Conservation (phyloP, 2,888 invertebrate genomes). For the Tenthredo scrophulariae region DNA sequence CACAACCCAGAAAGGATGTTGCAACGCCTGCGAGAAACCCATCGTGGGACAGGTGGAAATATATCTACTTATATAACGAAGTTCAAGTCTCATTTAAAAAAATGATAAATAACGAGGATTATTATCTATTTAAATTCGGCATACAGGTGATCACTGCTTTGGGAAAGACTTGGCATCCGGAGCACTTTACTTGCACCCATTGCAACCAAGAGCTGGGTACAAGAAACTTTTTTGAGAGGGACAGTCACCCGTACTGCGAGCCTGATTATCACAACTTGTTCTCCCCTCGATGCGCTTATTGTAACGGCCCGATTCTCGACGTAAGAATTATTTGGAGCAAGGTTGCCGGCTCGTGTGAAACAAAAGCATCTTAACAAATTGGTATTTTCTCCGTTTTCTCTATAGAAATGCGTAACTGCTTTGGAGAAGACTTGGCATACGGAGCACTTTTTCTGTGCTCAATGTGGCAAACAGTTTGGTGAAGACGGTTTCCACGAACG, state of each 20-base stretch:
- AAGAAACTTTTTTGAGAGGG: conserved; percentile 98
- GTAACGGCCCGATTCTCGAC: conserved; percentile 99
- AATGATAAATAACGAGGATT: not conserved
- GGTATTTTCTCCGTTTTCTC: conserved; percentile 67
- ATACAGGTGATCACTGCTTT: conserved; percentile 93
- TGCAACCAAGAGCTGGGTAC: conserved; percentile 98
- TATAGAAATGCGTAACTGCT: conserved; percentile 98
- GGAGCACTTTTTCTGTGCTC: conserved; percentile 99
- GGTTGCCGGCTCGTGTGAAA: conserved; percentile 29
- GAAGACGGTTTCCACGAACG: conserved; percentile 99
- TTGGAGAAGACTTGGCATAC: conserved; percentile 99
- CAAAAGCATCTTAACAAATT: conserved; percentile 25
- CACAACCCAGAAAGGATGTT: conserved; percentile 99
- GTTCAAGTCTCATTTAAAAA: not conserved
- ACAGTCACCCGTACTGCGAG: conserved; percentile 98
- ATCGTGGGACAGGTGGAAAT: conserved; percentile 95
- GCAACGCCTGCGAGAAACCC: conserved; percentile 99
- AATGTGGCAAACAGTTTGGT: conserved; percentile 97
- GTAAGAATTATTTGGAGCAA: conserved; percentile 81
- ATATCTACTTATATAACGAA: not conserved
- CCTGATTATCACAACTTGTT: conserved; percentile 99
- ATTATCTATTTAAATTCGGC: conserved; percentile 4
- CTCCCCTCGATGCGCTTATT: conserved; percentile 98
- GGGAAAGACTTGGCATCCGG: conserved; percentile 99
- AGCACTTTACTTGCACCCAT: conserved; percentile 98